phyloP scores from a whole-genome alignment of 1,140 invertebrate genomes.

The Schlechtendalia chinensis region DNA sequence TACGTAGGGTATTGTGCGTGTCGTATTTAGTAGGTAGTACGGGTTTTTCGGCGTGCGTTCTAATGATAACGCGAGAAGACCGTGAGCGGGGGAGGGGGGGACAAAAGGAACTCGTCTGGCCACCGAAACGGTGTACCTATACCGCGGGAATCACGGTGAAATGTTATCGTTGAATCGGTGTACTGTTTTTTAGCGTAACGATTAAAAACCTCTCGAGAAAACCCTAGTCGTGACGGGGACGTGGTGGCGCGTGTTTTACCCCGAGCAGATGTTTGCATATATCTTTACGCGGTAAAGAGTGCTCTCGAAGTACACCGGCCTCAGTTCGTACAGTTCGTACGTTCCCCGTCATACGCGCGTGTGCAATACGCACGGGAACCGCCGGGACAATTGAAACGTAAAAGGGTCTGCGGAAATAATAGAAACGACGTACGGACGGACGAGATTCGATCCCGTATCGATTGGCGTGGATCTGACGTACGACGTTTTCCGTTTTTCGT shows the following conservation, averaged over 20 bases:
- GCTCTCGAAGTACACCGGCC: background rate
- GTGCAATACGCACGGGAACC: background rate
- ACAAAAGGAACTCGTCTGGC: background rate
- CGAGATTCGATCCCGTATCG: slow-evolving; percentile 2
- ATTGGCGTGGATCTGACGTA: background rate
- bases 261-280: slow-evolving; percentile 20
- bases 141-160: background rate
- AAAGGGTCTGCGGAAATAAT: slow-evolving; percentile 23
- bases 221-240: background rate
- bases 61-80: too few relatives aligned
- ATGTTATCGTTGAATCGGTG: background rate
- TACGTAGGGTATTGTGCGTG: too few relatives aligned
- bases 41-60: too few relatives aligned
- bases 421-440: background rate
- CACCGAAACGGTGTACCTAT: background rate
- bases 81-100: too few relatives aligned
- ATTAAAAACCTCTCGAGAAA: slow-evolving; percentile 3
- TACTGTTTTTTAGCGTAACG: background rate
- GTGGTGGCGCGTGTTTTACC: background rate
- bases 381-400: slow-evolving; percentile 9
- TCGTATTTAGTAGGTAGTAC: too few relatives aligned
- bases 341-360: too few relatives aligned
- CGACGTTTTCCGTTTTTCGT: background rate
- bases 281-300: background rate
- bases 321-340: too few relatives aligned